Percentiles rank a stretch among this genome's conserved stretches.
Conservation (phyloP, 2,113 vertebrate genomes). For the Poeciliopsis turrubarensis region DNA sequence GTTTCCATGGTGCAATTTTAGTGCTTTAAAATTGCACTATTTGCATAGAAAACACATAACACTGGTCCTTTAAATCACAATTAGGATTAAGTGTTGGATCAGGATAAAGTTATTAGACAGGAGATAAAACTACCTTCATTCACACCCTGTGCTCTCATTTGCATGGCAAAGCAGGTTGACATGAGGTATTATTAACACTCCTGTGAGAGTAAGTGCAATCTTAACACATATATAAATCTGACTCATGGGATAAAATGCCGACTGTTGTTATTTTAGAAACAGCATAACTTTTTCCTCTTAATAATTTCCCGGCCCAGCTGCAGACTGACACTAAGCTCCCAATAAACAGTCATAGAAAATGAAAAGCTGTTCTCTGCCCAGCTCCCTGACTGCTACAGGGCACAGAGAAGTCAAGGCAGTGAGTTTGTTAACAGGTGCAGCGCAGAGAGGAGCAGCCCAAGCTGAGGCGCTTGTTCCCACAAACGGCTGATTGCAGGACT, state of each 20-base stretch:
- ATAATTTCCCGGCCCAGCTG: conserved; percentile 38
- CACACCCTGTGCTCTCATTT: not conserved
- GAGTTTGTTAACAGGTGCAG: conserved; percentile 17
- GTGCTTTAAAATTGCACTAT: too few species aligned
- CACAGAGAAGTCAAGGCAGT: not conserved
- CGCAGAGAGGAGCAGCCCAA: conserved; percentile 8
- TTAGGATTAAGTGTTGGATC: conserved; percentile 1
- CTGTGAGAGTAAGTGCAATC: conserved; percentile 2
- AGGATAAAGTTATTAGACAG: conserved; percentile 19
- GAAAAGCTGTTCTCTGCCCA: not conserved
- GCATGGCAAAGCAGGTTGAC: conserved; percentile 3
- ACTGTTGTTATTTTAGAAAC: not conserved
- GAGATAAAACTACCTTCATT: conserved; percentile 3
- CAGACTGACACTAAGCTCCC: conserved; percentile 45
- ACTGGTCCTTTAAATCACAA: not conserved
- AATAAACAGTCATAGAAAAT: conserved; percentile 56
- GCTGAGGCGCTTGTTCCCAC: not conserved
- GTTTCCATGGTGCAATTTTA: too few species aligned
- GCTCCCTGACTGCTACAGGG: not conserved
- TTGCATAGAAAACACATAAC: too few species aligned
- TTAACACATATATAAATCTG: conserved; percentile 12
- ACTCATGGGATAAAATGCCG: not conserved
- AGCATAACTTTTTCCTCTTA: conserved; percentile 40
- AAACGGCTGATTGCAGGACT: conserved; percentile 4
- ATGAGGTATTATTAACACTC: conserved; percentile 18